Evolutionary conservation across 2,113 vertebrate genomes (phyloP).

Genomic region (Panthera uncia): DNA sequence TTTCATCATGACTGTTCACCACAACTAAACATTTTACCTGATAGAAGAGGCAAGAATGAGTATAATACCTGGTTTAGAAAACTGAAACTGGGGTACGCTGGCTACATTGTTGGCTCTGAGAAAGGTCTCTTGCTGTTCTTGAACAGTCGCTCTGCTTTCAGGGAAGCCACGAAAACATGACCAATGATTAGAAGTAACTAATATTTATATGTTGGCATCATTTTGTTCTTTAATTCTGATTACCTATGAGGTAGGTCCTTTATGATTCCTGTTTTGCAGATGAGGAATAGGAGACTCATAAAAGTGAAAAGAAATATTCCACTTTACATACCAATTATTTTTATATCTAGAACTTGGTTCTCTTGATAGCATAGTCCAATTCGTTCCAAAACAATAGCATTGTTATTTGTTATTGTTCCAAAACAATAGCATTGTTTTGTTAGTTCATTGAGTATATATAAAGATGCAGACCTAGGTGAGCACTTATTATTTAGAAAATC

Average conservation of each 20-base stretch:
- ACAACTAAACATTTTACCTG: not conserved
- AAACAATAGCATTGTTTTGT: not conserved
- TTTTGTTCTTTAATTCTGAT: not conserved
- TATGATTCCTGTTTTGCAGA: not conserved
- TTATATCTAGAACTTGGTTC: not conserved
- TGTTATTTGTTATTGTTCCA: too few species aligned
- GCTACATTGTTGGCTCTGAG: not conserved
- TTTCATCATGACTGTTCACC: not conserved
- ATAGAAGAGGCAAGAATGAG: not conserved
- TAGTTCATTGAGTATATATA: not conserved
- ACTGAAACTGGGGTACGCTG: fast-evolving
- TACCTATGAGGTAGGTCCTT: not conserved
- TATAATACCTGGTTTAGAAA: not conserved
- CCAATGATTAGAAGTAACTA: not conserved
- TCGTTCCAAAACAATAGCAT: too few species aligned
- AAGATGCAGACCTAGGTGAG: not conserved
- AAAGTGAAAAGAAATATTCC: not conserved
- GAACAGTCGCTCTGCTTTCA: not conserved
- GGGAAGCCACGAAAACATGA: not conserved
- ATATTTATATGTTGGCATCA: not conserved
- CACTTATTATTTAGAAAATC: not conserved
- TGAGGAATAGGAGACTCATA: not conserved
- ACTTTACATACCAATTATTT: not conserved
- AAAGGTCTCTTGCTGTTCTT: not conserved
- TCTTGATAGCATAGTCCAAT: not conserved